Conservation (phyloP, 2,797 vertebrate species). For the Melanotaenia trifasciata region DNA sequence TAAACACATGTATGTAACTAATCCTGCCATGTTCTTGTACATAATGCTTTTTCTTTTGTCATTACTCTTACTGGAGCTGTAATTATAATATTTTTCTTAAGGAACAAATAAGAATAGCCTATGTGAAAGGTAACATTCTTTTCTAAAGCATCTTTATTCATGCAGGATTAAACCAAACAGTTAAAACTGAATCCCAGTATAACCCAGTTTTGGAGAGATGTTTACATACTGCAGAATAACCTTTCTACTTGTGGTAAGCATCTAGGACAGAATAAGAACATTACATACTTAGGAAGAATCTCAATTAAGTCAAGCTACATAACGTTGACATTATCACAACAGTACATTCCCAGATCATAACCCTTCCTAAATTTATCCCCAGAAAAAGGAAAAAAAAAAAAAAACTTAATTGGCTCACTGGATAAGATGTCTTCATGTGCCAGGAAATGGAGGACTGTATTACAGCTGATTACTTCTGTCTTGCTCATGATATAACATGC, state of each 20-base stretch:
- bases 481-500: conserved; percentile 61
- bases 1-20: conserved; percentile 45
- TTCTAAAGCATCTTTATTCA: not conserved
- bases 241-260: conserved; percentile 8
- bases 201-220: conserved; percentile 6
- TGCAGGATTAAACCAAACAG: not conserved
- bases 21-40: conserved; percentile 32
- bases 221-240: conserved; percentile 1
- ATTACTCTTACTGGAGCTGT: not conserved
- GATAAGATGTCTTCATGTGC: conserved; percentile 28
- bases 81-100: conserved; percentile 17
- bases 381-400: not conserved
- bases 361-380: conserved; percentile 6
- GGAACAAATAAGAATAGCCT: not conserved
- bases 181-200: not conserved
- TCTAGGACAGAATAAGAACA: conserved; percentile 23
- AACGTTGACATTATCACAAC: conserved; percentile 18
- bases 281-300: conserved; percentile 13
- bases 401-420: conserved; percentile 30
- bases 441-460: conserved; percentile 28
- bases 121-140: not conserved
- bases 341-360: conserved; percentile 22
- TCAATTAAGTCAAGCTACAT: conserved; percentile 35
- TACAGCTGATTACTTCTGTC: conserved; percentile 54
- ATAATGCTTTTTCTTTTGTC: conserved; percentile 10